Conservation (phyloP, 2,888 invertebrate genomes). For the Polydrusus tereticollis region DNA sequence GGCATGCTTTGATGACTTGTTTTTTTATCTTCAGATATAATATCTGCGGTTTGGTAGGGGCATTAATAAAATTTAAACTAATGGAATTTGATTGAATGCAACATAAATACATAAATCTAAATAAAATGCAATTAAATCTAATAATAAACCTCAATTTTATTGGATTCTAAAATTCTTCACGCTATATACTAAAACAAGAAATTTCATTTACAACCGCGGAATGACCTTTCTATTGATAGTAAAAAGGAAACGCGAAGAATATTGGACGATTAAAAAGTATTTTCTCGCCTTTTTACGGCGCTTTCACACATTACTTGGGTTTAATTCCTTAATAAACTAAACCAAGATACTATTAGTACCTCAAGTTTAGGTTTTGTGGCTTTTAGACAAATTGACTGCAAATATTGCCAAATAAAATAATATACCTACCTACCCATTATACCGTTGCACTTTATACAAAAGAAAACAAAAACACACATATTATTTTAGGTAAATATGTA, state of each 20-base stretch:
- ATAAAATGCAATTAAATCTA: constrained; percentile 3
- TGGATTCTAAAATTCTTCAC: constrained; percentile 33
- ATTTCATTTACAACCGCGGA: constrained; percentile 40
- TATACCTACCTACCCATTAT: no score
- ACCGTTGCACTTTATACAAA: no score
- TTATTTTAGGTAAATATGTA: no score
- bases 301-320: constrained; percentile 25
- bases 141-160: constrained; percentile 10
- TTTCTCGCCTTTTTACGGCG: constrained; percentile 43
- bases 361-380: constrained; percentile 11
- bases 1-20: no score
- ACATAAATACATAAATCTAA: no score
- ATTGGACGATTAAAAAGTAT: constrained; percentile 45
- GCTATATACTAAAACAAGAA: constrained; percentile 21
- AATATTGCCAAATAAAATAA: neutral
- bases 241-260: constrained; percentile 39
- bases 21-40: no score
- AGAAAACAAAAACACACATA: no score
- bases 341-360: constrained; percentile 34
- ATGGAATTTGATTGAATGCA: neutral
- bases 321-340: constrained; percentile 40
- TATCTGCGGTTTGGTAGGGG: no score
- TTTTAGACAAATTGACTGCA: neutral
- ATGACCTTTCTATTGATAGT: constrained; percentile 46
- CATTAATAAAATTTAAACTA: neutral